These are phyloP conservation scores for Oncorhynchus gorbuscha DNA, from an alignment of 2,113 vertebrate genomes.

Conservation along the genomic window DNA sequence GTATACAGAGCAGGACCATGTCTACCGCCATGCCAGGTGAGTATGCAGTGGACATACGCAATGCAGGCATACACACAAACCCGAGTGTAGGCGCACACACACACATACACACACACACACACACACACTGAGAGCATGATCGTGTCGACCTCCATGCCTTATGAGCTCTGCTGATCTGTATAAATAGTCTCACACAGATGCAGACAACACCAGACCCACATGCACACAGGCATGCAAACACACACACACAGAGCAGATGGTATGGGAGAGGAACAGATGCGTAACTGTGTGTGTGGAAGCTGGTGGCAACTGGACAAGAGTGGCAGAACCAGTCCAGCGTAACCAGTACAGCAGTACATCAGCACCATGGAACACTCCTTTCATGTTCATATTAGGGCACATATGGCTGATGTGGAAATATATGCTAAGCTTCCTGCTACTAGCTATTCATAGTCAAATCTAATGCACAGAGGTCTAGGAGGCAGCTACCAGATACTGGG, in stretches of 20 bases:
- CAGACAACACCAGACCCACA: not conserved
- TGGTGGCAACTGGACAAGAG: conserved; percentile 11
- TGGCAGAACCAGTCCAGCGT: conserved; percentile 4
- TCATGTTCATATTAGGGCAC: conserved; percentile 8
- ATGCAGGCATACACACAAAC: not conserved
- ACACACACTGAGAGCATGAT: conserved; percentile 80
- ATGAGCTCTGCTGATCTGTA: conserved; percentile 66
- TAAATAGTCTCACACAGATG: not conserved
- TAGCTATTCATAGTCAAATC: not conserved
- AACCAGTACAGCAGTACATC: not conserved
- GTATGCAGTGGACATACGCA: conserved; percentile 22
- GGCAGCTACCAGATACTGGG: no score
- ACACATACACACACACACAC: no score
- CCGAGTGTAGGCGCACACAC: not conserved
- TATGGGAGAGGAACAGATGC: conserved; percentile 32
- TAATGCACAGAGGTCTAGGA: no score
- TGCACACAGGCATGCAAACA: not conserved
- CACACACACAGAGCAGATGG: conserved; percentile 23
- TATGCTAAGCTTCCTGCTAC: not conserved
- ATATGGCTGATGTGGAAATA: not conserved
- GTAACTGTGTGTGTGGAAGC: conserved; percentile 8
- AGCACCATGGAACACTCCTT: not conserved
- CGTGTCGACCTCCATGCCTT: conserved; percentile 84
- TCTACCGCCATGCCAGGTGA: conserved; percentile 85
- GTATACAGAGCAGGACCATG: conserved; percentile 96